Evolutionary conservation across 2,888 invertebrate species (phyloP).

Genomic region (Pandemis corylana): DNA sequence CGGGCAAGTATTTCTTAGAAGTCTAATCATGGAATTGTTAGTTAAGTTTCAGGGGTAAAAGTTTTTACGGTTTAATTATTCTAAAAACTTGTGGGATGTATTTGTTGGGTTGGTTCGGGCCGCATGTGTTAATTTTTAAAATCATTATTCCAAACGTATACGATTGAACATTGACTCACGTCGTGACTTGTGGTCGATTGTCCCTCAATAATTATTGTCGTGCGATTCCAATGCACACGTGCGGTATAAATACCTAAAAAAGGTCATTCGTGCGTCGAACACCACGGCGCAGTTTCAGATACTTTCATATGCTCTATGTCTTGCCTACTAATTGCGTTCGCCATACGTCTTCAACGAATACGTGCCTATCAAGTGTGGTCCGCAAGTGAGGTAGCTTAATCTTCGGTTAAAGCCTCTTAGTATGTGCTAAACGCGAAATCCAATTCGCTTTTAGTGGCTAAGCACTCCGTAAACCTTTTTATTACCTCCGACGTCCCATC

Average conservation of each 20-base stretch:
- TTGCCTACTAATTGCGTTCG: slow-evolving; percentile 37
- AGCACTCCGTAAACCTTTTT: slow-evolving; percentile 59
- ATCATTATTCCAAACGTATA: slow-evolving; percentile 69
- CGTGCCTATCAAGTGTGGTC: slow-evolving; percentile 47
- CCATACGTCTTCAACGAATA: slow-evolving; percentile 33
- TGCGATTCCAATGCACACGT: slow-evolving; percentile 72
- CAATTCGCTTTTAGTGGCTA: slow-evolving; percentile 69
- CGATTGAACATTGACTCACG: slow-evolving; percentile 56
- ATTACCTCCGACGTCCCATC: slow-evolving; percentile 52
- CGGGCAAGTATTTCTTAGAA: no score
- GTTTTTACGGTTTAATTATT: no score
- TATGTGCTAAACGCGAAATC: slow-evolving; percentile 64
- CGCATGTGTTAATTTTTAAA: background rate
- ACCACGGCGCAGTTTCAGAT: slow-evolving; percentile 52
- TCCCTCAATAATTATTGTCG: slow-evolving; percentile 71
- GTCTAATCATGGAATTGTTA: no score
- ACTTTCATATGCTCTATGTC: slow-evolving; percentile 40
- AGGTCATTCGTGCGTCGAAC: slow-evolving; percentile 70
- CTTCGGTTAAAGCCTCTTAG: slow-evolving; percentile 55
- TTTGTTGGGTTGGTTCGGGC: background rate
- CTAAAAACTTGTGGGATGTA: no score
- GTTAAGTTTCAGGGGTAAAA: no score
- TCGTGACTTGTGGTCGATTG: slow-evolving; percentile 79
- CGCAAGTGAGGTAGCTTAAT: slow-evolving; percentile 55
- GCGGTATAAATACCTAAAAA: slow-evolving; percentile 67